Base-by-base conservation (phyloP, 2,888 invertebrate species). In the Nasonovia ribisnigri region DNA sequence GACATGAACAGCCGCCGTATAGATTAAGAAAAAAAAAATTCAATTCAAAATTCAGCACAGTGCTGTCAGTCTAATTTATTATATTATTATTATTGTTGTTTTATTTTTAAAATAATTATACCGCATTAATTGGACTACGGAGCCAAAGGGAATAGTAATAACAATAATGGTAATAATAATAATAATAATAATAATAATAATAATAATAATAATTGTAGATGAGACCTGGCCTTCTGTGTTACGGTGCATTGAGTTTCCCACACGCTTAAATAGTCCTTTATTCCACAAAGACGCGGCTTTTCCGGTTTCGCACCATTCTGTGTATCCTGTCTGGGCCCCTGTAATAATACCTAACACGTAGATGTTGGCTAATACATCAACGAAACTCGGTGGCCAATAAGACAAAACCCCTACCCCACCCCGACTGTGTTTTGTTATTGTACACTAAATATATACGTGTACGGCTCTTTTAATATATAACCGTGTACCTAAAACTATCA, bases 171-270 rank as follows among this genome's bases (percentile, higher is more conserved):
- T 57, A 57, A 57, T 92, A 92, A 86, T 91, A 57, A 91, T 92
- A 91, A 91, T 89, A 51, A 88, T 77, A 84, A 89, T 91, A 57
- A 91, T 91, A 91, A 91, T 89, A 51, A 84, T 77, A 84, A 84
- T 89, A 54, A 93, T 93, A 84, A 93, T 93, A 90, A 84, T 93
- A 89, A 88, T 60, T n/a, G 54, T 42, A 54, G 93, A 88, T 77
- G 92, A 93, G 93, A 93, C 93, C 89, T 84, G 89, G 89, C 84
- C 90, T 89, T 93, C 93, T 84, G 84, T 57, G 93, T 93, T 93
- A 93, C 93, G 93, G 93, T 93, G 90, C 93, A 93, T 93, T 93
- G 93, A 93, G 93, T 93, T 93, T 93, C 93, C 93, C 93, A 93
- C 93, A 93, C 93, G 93, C 93, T 90, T 93, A 93, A 93, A 93